Base-by-base conservation (phyloP, 2,113 vertebrate species). In the Ptyas mucosa region DNA sequence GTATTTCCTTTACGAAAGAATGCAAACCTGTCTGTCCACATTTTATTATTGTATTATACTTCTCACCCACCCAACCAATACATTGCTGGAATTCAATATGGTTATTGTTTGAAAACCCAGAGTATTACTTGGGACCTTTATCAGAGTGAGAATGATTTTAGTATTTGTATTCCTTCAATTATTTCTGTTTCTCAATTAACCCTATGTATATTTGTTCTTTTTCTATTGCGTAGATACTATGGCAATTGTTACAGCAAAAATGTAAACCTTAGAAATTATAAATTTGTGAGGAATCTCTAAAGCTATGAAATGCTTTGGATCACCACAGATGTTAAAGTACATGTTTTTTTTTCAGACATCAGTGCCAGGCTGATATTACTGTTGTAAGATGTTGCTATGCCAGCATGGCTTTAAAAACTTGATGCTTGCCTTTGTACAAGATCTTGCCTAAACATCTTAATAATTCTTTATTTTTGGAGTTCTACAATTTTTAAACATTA, bases 401-500 rank as follows among this genome's bases (percentile, higher is more conserved):
- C n/a, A 69, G 29, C 0, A 7, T 81, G 7, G 0, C 34, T 81
- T 39, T 39, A 43, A 43, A 20, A 1, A 75, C n/a, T 75, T 75
- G n/a, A 39, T 81, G 15, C 34, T 81, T 81, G 34, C n/a, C 15
- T 75, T 75, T 75, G 14, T 75, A 75, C 15, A 1, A 75, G 69
- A 34, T 8, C 69, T 39, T 64, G 61, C 64, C 64, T 8, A 81
- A 81, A 43, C 8, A 81, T 34, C 34, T 81, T 81, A 21, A 21
- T 43, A 39, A 81, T 21, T 21, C 15, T 81, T 81, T 7, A 15
- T 15, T 46, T 20, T 61, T 89, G 55, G 3, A 24, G 52, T 90
- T 90, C 11, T 52, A 90, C 9, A 81, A 11, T 75, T 96, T 95
- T 95, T 95, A 94, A 93, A 94, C 91, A 85, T n/a, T 75, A 20